Evolutionary conservation across 2,888 invertebrate genomes (phyloP).

Genomic region (Achlya flavicornis): DNA sequence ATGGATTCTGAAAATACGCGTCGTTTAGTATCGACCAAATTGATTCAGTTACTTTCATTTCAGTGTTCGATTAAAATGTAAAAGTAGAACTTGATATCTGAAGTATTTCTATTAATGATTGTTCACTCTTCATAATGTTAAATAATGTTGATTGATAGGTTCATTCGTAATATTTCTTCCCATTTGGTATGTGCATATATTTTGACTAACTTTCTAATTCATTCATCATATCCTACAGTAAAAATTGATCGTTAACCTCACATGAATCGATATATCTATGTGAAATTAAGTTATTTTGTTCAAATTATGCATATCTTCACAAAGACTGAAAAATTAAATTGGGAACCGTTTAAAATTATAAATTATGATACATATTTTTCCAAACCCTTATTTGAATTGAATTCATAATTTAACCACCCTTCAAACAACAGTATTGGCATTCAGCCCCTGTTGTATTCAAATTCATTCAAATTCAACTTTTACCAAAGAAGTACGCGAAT

Average conservation of each 20-base stretch:
- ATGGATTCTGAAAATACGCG: conserved; percentile 7
- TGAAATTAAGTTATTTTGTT: not conserved
- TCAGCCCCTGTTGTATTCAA: not conserved
- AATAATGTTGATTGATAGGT: too few relatives aligned
- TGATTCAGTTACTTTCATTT: too few relatives aligned
- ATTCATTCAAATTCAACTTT: not conserved
- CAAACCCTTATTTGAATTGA: conserved; percentile 1
- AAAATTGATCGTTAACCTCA: not conserved
- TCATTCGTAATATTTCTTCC: not conserved
- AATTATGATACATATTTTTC: not conserved
- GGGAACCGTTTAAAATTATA: too few relatives aligned
- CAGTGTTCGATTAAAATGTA: too few relatives aligned
- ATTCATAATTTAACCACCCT: not conserved
- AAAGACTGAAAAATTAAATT: not conserved
- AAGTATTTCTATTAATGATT: too few relatives aligned
- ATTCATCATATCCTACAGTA: not conserved
- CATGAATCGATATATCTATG: not conserved
- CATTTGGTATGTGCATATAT: conserved; percentile 10
- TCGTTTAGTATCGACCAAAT: not conserved
- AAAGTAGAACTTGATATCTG: too few relatives aligned
- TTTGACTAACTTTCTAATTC: conserved; percentile 4
- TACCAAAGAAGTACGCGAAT: not conserved
- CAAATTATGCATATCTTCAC: too few relatives aligned
- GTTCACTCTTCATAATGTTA: too few relatives aligned
- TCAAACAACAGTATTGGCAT: not conserved